phyloP scores from a whole-genome alignment of 2,888 invertebrate genomes.

The Cerastis rubricosa region DNA sequence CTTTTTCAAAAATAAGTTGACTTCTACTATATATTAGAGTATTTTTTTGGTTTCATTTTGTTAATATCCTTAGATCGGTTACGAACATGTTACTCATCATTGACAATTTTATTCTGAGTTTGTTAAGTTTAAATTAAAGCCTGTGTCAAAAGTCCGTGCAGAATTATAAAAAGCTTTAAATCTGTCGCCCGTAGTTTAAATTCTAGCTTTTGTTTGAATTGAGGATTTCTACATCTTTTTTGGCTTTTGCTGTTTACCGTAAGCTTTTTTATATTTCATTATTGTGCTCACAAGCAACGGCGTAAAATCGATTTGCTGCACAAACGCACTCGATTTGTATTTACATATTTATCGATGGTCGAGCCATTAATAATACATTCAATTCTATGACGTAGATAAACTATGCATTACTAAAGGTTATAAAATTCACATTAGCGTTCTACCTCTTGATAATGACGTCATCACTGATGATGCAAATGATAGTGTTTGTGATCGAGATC shows the following conservation, averaged over 20 bases:
- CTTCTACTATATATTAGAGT: neutral
- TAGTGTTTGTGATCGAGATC: conserved; percentile 54
- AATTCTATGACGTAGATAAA: conserved; percentile 47
- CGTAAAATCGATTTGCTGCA: conserved; percentile 25
- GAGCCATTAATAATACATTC: conserved; percentile 35
- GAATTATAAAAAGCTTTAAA: neutral
- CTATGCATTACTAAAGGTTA: conserved; percentile 46
- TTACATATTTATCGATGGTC: conserved; percentile 22
- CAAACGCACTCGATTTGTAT: conserved; percentile 31
- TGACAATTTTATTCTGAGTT: neutral
- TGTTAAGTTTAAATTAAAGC: no score
- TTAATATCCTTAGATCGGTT: neutral
- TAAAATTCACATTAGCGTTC: conserved; percentile 53
- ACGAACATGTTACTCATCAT: neutral
- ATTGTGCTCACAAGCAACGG: neutral
- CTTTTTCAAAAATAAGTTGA: neutral
- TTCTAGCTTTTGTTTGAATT: neutral
- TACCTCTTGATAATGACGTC: conserved; percentile 48
- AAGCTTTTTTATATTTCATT: neutral
- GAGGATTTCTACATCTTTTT: neutral
- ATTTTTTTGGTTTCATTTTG: neutral
- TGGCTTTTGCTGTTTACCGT: neutral
- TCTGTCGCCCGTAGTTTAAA: neutral
- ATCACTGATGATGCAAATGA: conserved; percentile 38
- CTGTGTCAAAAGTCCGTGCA: no score